Evolutionary conservation across 2,113 vertebrate species (phyloP).

Genomic region (Eretmochelys imbricata): DNA sequence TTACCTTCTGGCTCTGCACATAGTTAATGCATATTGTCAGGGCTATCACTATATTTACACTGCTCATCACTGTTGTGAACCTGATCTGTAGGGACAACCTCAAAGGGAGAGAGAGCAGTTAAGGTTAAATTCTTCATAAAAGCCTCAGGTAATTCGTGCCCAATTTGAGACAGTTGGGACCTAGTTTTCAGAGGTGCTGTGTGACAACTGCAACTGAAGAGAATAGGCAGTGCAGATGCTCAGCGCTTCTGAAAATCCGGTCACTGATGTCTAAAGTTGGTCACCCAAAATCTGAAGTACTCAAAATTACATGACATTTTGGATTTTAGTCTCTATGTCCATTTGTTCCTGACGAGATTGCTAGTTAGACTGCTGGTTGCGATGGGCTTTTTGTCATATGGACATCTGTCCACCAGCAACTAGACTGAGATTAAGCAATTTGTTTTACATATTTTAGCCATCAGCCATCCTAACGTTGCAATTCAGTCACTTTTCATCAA

Average conservation of each 20-base stretch:
- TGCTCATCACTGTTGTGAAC: fast-evolving
- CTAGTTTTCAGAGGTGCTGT: background rate
- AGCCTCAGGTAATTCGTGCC: background rate
- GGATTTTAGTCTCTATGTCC: background rate
- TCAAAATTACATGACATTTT: background rate
- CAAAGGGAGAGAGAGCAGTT: background rate
- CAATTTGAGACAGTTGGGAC: background rate
- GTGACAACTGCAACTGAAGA: background rate
- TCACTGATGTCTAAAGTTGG: background rate
- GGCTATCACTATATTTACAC: background rate
- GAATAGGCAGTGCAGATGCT: background rate
- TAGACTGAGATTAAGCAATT: background rate
- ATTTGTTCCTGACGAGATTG: background rate
- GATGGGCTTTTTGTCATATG: background rate
- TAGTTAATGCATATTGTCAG: background rate
- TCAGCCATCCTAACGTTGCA: constrained; percentile 31
- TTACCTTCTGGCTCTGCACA: background rate
- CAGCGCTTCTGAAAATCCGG: background rate
- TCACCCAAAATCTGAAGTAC: background rate
- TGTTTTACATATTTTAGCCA: constrained; percentile 43
- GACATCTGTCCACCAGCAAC: background rate
- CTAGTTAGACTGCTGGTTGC: background rate
- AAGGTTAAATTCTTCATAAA: background rate
- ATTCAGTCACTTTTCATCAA: constrained; percentile 36
- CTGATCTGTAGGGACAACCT: background rate